Conservation (phyloP, 2,113 vertebrate genomes). For the Rhinoderma darwinii region DNA sequence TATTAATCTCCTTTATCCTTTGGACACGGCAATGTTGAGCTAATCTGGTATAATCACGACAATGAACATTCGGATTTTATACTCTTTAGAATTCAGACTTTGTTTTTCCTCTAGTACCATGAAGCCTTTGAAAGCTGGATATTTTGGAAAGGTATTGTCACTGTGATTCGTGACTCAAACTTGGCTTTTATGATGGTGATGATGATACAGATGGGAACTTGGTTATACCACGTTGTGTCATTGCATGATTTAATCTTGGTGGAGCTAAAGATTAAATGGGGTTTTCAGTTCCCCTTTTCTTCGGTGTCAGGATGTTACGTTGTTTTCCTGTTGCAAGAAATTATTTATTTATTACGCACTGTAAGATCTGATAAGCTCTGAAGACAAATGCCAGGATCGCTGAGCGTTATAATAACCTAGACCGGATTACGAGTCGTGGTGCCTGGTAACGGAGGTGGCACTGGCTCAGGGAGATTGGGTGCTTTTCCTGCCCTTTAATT, state of each 20-base stretch:
- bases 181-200: neutral
- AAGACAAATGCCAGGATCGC: neutral
- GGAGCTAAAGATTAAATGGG: neutral
- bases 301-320: neutral
- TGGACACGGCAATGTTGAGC: neutral
- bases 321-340: no score
- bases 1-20: neutral
- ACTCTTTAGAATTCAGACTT: neutral
- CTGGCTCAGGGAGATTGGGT: no score
- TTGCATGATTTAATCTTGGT: neutral
- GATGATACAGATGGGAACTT: slow-evolving; percentile 6
- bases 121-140: neutral
- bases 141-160: neutral
- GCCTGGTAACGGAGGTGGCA: no score
- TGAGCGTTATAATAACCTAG: neutral
- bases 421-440: neutral
- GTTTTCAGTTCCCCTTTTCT: neutral
- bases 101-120: neutral
- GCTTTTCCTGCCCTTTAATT: no score
- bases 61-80: neutral
- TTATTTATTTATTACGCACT: no score
- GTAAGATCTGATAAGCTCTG: no score
- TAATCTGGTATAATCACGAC: neutral
- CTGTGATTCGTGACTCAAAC: neutral
- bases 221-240: neutral